These are phyloP conservation scores for Varanus komodoensis DNA, from an alignment of 2,113 vertebrate genomes.

Conservation along the genomic window DNA sequence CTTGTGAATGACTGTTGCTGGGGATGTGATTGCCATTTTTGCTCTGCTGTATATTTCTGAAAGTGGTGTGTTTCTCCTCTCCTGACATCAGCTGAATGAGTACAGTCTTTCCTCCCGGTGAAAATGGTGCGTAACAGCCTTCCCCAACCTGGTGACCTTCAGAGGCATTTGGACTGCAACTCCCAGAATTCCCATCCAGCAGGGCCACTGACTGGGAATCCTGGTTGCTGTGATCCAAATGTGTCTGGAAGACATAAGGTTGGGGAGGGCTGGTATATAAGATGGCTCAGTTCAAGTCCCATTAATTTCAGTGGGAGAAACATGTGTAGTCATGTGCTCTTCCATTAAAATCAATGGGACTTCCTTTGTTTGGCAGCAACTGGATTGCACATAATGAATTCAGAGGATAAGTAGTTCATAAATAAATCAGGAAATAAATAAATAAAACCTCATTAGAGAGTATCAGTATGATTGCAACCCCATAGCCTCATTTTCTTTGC, in stretches of 20 bases:
- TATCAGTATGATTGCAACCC: not conserved
- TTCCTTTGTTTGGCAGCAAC: conserved; percentile 1
- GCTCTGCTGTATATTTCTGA: not conserved
- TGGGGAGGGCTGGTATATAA: not conserved
- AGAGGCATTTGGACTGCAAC: too few relatives aligned
- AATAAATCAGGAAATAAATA: not conserved
- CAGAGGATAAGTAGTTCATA: not conserved
- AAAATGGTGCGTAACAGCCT: not conserved
- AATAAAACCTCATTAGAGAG: not conserved
- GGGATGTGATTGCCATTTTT: not conserved
- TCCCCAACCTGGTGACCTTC: too few relatives aligned
- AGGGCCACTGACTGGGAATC: too few relatives aligned
- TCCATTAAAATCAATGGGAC: not conserved
- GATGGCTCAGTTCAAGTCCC: not conserved
- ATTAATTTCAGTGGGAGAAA: not conserved
- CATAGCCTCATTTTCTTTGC: conserved; percentile 5
- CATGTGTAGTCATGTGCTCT: not conserved
- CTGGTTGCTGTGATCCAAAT: too few relatives aligned
- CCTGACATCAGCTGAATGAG: not conserved
- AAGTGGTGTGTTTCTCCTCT: not conserved
- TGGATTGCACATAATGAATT: not conserved
- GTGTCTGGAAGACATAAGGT: too few relatives aligned
- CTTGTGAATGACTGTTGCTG: not conserved
- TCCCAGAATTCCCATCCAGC: too few relatives aligned
- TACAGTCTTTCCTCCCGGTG: not conserved